Percentiles rank a stretch among this genome's conserved stretches.
These are phyloP conservation scores for Mus spretus DNA, from an alignment of 2,797 vertebrate genomes.

Conservation along the genomic window DNA sequence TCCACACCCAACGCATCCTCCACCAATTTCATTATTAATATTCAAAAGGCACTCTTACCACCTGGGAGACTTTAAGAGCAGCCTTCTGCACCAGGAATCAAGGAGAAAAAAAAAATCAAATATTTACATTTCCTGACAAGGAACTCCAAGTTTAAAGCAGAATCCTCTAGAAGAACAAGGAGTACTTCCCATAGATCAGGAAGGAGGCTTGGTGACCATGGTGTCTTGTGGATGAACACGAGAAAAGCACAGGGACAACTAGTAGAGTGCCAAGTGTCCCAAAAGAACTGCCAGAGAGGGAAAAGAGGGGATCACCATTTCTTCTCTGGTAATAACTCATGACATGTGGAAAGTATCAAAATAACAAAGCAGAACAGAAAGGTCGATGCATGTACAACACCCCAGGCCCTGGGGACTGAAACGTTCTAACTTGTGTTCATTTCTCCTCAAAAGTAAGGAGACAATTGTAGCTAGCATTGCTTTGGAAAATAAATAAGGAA, in stretches of 20 bases:
- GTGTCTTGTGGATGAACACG: not conserved
- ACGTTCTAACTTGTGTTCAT: not conserved
- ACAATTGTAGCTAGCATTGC: not conserved
- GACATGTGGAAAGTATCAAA: not conserved
- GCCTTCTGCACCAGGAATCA: not conserved
- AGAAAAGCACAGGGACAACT: not conserved
- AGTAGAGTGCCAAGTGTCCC: not conserved
- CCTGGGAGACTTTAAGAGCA: conserved; percentile 4
- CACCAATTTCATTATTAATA: not conserved
- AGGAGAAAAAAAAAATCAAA: not conserved
- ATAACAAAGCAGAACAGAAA: not conserved
- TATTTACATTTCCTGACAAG: not conserved
- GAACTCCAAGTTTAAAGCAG: not conserved
- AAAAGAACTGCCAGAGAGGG: not conserved
- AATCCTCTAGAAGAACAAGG: not conserved
- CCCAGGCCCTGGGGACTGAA: not conserved
- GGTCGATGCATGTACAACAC: not conserved
- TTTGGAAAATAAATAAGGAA: conserved; percentile 42
- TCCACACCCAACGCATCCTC: no score
- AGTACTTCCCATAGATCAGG: not conserved
- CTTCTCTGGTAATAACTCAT: not conserved
- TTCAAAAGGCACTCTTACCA: not conserved
- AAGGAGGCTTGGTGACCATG: not conserved
- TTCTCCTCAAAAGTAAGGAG: conserved; percentile 39
- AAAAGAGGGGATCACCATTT: not conserved